Conservation (phyloP, 2,113 vertebrate genomes). For the Amia ocellicauda region DNA sequence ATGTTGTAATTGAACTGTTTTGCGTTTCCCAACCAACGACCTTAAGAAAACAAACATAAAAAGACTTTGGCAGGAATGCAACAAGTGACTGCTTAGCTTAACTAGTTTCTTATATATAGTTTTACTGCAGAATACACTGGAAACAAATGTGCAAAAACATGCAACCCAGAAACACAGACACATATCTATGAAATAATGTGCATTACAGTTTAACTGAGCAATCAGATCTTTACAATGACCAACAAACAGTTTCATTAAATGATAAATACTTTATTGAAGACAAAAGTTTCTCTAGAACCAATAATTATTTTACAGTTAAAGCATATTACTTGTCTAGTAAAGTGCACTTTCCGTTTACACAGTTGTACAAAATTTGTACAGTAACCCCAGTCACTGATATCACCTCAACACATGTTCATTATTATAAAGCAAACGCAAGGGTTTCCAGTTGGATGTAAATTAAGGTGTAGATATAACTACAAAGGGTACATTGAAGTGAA, state of each 20-base stretch:
- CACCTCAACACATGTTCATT: conserved; percentile 8
- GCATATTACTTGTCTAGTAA: conserved; percentile 49
- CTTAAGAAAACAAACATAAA: conserved; percentile 16
- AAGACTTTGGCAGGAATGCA: conserved; percentile 28
- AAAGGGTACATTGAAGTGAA: too few species aligned
- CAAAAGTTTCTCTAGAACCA: neutral
- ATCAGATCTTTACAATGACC: too few species aligned
- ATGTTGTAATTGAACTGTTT: neutral
- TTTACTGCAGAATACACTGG: too few species aligned
- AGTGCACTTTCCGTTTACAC: conserved; percentile 58
- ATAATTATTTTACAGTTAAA: conserved; percentile 36
- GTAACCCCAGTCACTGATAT: too few species aligned
- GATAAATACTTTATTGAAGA: conserved; percentile 20
- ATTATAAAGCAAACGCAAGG: conserved; percentile 11
- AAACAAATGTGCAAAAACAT: neutral
- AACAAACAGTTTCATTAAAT: too few species aligned
- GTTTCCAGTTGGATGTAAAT: conserved; percentile 2
- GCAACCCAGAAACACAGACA: neutral
- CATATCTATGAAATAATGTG: too few species aligned
- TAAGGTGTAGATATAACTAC: conserved; percentile 18
- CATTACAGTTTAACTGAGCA: too few species aligned
- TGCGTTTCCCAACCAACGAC: neutral
- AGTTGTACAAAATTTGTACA: conserved; percentile 15
- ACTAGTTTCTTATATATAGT: too few species aligned
- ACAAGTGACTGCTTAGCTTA: conserved; percentile 39